These are phyloP conservation scores for Neosilurus mollespiculum DNA, from an alignment of 2,797 vertebrate species.

Conservation along the genomic window DNA sequence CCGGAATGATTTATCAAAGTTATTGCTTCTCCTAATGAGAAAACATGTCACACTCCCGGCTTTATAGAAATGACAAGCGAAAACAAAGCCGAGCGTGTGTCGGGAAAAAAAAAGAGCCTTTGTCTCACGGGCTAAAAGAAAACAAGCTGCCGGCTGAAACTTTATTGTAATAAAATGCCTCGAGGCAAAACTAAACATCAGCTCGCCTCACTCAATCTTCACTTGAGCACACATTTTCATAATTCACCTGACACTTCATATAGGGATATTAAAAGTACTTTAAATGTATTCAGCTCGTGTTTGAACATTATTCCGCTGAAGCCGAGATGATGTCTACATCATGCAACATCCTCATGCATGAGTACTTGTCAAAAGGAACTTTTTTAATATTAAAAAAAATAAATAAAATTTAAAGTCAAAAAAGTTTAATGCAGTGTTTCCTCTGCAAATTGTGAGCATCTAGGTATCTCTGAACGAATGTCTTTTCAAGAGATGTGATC, in stretches of 20 bases:
- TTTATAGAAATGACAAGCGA: conserved; percentile 69
- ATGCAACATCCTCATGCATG: background rate
- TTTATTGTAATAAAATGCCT: conserved; percentile 51
- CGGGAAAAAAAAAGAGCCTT: conserved; percentile 40
- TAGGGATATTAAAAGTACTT: conserved; percentile 41
- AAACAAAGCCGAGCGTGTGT: conserved; percentile 60
- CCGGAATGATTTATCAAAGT: conserved; percentile 81
- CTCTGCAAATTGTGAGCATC: background rate
- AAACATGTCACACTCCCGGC: conserved; percentile 65
- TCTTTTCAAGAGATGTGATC: background rate
- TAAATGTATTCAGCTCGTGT: background rate
- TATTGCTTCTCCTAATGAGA: conserved; percentile 77
- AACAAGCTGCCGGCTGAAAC: conserved; percentile 46
- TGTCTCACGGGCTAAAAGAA: conserved; percentile 46
- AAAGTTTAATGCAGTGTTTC: background rate
- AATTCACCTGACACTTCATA: conserved; percentile 32
- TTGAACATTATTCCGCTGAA: background rate
- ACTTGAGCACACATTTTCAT: conserved; percentile 26
- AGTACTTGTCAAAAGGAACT: no score
- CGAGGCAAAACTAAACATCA: conserved; percentile 33
- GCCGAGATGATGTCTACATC: background rate
- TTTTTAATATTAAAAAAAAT: background rate
- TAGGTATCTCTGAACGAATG: background rate
- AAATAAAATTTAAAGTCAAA: background rate
- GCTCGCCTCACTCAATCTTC: conserved; percentile 15